Evolutionary conservation across 1,140 invertebrate genomes (phyloP), one percentile per base, ranked within the genome.

Genomic region (Tenebrio molitor): DNA sequence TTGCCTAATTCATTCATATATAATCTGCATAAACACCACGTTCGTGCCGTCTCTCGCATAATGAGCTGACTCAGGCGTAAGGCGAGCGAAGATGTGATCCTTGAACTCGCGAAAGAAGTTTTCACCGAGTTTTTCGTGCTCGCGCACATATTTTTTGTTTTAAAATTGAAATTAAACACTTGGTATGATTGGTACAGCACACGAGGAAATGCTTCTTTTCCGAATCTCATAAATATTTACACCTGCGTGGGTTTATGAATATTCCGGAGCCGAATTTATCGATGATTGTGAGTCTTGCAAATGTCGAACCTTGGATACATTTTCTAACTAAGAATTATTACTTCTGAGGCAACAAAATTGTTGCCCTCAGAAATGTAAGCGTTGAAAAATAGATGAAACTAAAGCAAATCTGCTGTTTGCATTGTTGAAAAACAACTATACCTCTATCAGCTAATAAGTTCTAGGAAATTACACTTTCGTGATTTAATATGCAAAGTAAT

Each of bases 21-120:
- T 53, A 46, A 77, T 76, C 68, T 74, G 36, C 74, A 76, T 76
- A 76, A 77, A 74, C 58, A 72, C 41, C 33, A 63, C 62, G 41
- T 73, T 75, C 70, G 71, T 71, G 71, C 39, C 71, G 53, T 63
- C 34, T 71, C 67, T 71, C 66, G 68, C 72, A 77, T 76, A 74
- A 76, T 67, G 58, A 66, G 39, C 23, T 74, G 39, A 58, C 21
- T 21, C 23, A 58, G 50, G 29, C 25, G 19, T 53, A 16, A 2
- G 44, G 21, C 29, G 50, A 29, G 29, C 50, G 50, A 58, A 58
- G 23, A 58, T 58, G 14, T 58, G 23, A 58, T 58, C 50, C 50
- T 58, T 58, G 50, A 58, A 58, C 50, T 58, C 50, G 50, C 14
- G 21, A 39, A 58, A 33, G 50, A 58, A 58, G 15, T 58, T 58